A percentile compares a stretch with the other conserved stretches of the same genome.
Conservation (phyloP, 2,888 invertebrate genomes). For the Coelogynopora nodosa region DNA sequence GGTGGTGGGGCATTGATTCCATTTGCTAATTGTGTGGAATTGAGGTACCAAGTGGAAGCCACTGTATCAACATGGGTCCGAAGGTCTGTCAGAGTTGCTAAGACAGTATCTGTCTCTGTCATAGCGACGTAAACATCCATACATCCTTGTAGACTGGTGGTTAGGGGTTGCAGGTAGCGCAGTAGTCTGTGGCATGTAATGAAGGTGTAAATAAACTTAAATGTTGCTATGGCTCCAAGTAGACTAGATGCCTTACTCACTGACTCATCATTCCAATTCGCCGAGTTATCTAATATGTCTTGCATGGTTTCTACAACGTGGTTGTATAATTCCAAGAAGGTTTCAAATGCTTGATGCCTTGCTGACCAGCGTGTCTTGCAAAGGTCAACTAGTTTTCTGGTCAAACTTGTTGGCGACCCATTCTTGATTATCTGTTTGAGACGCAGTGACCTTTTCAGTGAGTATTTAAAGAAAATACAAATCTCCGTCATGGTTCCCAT, state of each 20-base stretch:
- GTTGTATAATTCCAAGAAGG: too few species aligned
- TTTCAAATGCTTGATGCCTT: too few species aligned
- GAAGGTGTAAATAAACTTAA: neutral
- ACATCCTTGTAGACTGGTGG: slow-evolving; percentile 4
- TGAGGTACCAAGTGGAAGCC: neutral
- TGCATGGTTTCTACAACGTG: too few species aligned
- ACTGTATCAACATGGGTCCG: neutral
- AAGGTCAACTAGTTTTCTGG: too few species aligned
- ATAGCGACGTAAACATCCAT: slow-evolving; percentile 8
- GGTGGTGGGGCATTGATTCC: neutral
- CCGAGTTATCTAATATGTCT: too few species aligned
- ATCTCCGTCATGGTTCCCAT: too few species aligned
- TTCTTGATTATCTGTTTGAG: too few species aligned
- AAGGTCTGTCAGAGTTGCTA: neutral
- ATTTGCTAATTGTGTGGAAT: neutral
- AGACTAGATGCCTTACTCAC: neutral
- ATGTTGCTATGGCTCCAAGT: neutral
- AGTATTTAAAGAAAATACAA: too few species aligned
- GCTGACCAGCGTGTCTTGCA: too few species aligned
- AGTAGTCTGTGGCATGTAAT: neutral
- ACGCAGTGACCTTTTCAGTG: too few species aligned
- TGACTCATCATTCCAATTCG: too few species aligned
- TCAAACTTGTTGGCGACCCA: too few species aligned
- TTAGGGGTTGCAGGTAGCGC: neutral
- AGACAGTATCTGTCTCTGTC: neutral